These are phyloP conservation scores for Platygyra sinensis DNA, from an alignment of 64 coral and sea anemone species.

Conservation along the genomic window DNA sequence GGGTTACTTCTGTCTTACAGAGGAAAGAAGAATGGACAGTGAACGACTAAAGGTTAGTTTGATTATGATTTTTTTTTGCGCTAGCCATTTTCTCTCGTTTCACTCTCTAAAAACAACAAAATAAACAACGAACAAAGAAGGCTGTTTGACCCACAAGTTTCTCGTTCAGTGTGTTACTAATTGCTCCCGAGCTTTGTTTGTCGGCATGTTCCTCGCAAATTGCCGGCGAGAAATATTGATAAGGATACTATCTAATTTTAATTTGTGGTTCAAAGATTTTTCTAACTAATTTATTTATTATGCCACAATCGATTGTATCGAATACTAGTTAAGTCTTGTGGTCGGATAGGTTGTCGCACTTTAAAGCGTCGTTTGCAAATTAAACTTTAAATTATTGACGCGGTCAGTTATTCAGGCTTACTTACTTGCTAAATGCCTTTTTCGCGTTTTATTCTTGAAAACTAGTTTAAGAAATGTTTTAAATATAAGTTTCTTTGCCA, in stretches of 20 bases:
- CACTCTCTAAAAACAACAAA: not conserved
- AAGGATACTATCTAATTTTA: not conserved
- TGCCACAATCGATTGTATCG: not conserved
- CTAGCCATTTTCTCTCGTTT: not conserved
- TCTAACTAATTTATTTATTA: not conserved
- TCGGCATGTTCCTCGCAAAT: not conserved
- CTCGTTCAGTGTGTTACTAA: not conserved
- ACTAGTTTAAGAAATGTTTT: too few species aligned
- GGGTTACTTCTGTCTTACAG: slow-evolving; percentile 35
- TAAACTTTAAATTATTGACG: not conserved
- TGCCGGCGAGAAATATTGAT: not conserved
- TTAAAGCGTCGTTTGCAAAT: not conserved
- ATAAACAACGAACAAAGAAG: not conserved
- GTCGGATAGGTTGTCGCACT: not conserved
- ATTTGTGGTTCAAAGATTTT: not conserved
- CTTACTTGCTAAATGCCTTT: not conserved
- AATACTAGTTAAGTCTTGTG: not conserved
- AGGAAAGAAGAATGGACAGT: slow-evolving; percentile 87
- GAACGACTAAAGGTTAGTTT: slow-evolving; percentile 87
- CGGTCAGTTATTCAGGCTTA: not conserved
- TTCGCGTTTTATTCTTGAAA: not conserved
- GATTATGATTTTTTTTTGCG: not conserved
- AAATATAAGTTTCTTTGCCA: too few species aligned
- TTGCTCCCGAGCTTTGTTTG: not conserved
- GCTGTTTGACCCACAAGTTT: too few species aligned